Conservation (phyloP, 2,797 vertebrate species). For the Aplochiton taeniatus region DNA sequence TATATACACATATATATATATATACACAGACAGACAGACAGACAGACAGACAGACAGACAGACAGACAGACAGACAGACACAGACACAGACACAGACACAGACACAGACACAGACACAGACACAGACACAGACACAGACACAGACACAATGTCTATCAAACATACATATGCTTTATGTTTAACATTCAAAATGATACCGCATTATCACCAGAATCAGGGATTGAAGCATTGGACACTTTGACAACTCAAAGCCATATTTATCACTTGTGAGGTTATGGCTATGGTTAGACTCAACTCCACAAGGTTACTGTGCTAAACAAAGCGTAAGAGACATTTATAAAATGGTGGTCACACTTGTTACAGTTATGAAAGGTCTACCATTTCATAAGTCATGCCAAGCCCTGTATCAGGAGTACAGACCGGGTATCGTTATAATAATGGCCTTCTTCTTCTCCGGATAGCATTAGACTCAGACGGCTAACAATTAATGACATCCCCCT, state of each 20-base stretch:
- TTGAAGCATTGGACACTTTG: too few species aligned
- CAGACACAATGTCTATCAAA: neutral
- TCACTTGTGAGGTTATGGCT: too few species aligned
- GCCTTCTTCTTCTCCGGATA: neutral
- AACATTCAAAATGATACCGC: too few species aligned
- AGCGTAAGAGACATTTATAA: too few species aligned
- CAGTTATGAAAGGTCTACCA: too few species aligned
- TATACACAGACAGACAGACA: neutral
- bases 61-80: neutral
- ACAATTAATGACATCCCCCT: neutral
- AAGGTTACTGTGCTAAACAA: too few species aligned
- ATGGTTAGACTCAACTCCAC: too few species aligned
- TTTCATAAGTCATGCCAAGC: too few species aligned
- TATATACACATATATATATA: neutral
- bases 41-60: constrained; percentile 1
- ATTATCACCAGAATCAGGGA: too few species aligned
- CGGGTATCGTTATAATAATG: neutral
- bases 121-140: neutral
- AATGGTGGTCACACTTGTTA: too few species aligned
- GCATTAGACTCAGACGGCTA: neutral
- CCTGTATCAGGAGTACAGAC: neutral
- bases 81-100: neutral
- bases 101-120: constrained; percentile 15
- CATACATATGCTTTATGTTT: too few species aligned
- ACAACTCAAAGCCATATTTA: too few species aligned